These are phyloP conservation scores for Drosophila monieri DNA, from an alignment of 2,888 invertebrate species.

Conservation along the genomic window DNA sequence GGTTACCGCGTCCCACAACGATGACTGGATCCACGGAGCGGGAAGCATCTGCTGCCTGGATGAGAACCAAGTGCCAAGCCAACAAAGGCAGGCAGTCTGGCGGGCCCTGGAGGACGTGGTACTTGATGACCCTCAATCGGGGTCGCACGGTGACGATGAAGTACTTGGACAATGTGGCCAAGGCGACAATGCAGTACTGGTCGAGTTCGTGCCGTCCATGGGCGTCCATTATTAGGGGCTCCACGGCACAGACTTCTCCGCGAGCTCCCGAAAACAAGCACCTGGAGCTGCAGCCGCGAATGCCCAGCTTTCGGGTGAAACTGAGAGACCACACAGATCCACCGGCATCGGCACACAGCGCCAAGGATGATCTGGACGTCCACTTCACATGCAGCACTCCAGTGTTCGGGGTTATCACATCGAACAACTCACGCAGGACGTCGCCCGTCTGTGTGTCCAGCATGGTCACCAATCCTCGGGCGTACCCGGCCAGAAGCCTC, in stretches of 20 bases:
- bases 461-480: slow-evolving; percentile 94
- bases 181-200: slow-evolving; percentile 92
- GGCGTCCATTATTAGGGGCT: slow-evolving; percentile 86
- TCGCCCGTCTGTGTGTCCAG: slow-evolving; percentile 93
- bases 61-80: slow-evolving; percentile 95
- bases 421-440: slow-evolving; percentile 89
- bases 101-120: slow-evolving; percentile 90
- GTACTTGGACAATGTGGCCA: slow-evolving; percentile 95
- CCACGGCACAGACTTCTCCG: slow-evolving; percentile 94
- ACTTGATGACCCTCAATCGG: slow-evolving; percentile 90
- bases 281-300: slow-evolving; percentile 94
- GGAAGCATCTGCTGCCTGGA: slow-evolving; percentile 88
- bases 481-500: slow-evolving; percentile 90
- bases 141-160: slow-evolving; percentile 92
- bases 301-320: slow-evolving; percentile 94
- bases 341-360: slow-evolving; percentile 94
- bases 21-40: slow-evolving; percentile 92
- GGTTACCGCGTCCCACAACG: slow-evolving; percentile 93
- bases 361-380: slow-evolving; percentile 90
- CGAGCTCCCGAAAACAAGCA: slow-evolving; percentile 98
- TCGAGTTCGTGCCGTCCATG: slow-evolving; percentile 88
- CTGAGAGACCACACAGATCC: slow-evolving; percentile 98
- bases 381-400: slow-evolving; percentile 89
- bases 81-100: slow-evolving; percentile 93
- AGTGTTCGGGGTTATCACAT: slow-evolving; percentile 93